Conservation (phyloP, 2,888 invertebrate genomes). For the Drosophila percnosoma region DNA sequence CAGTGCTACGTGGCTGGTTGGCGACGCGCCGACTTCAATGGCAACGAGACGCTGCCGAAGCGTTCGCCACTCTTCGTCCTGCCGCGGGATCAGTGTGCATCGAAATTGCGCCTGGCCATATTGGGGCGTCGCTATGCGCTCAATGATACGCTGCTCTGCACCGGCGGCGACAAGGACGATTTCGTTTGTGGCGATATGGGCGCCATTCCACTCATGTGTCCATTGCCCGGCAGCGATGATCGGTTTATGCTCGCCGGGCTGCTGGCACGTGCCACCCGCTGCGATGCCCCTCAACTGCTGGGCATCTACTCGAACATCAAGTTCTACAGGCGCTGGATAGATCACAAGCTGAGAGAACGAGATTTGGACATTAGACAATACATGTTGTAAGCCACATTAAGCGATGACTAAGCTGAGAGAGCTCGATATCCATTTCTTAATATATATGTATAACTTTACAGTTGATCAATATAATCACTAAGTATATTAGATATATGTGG, state of each 20-base stretch:
- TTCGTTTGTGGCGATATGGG: slow-evolving; percentile 54
- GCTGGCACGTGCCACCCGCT: slow-evolving; percentile 51
- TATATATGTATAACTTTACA: background rate
- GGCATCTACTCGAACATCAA: slow-evolving; percentile 61
- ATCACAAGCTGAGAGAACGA: slow-evolving; percentile 57
- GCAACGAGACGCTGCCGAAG: slow-evolving; percentile 44
- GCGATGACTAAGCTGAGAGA: background rate
- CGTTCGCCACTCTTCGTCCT: slow-evolving; percentile 55
- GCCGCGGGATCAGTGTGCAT: slow-evolving; percentile 60
- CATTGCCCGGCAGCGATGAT: slow-evolving; percentile 45
- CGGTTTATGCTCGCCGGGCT: slow-evolving; percentile 58
- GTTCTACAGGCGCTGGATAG: slow-evolving; percentile 62
- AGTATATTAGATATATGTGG: background rate
- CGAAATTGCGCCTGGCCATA: slow-evolving; percentile 54
- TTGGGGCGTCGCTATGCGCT: slow-evolving; percentile 51
- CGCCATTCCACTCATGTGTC: slow-evolving; percentile 61
- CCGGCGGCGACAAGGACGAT: slow-evolving; percentile 62
- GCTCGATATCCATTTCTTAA: background rate
- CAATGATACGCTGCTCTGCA: slow-evolving; percentile 59
- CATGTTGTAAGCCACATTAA: slow-evolving; percentile 31
- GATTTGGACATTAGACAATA: slow-evolving; percentile 59
- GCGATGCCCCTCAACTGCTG: slow-evolving; percentile 58
- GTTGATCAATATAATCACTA: background rate
- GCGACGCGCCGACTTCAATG: slow-evolving; percentile 37
- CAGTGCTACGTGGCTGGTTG: slow-evolving; percentile 67